Evolutionary conservation across 2,888 invertebrate species (phyloP).

Genomic region (Dioctria linearis): DNA sequence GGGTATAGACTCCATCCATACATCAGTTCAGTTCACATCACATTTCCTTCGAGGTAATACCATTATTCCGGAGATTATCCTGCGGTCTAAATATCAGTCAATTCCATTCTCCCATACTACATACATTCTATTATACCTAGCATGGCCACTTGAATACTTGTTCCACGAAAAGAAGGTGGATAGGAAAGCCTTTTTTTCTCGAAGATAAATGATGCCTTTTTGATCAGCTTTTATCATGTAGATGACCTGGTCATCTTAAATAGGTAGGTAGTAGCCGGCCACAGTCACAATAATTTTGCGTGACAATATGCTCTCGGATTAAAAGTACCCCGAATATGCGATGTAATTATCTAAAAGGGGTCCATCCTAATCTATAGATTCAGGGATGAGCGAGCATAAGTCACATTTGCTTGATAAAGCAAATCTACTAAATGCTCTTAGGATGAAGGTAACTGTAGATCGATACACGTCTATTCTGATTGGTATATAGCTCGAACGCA

Average conservation of each 20-base stretch:
- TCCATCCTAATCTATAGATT: slow-evolving; percentile 1
- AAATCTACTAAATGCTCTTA: slow-evolving; percentile 11
- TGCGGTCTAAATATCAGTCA: not conserved
- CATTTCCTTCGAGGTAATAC: not conserved
- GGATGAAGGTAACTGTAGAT: slow-evolving; percentile 1
- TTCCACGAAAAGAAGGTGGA: no score
- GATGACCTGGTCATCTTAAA: no score
- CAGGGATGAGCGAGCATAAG: not conserved
- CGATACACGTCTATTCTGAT: slow-evolving; percentile 14
- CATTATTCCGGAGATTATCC: not conserved
- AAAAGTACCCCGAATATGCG: slow-evolving; percentile 35
- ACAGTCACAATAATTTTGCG: not conserved
- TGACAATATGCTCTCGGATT: slow-evolving; percentile 33
- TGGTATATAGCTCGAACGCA: slow-evolving; percentile 11
- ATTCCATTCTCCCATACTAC: no score
- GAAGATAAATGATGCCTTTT: no score
- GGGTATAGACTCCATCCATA: not conserved
- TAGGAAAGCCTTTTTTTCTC: no score
- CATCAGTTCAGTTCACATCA: not conserved
- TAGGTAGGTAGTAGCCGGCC: not conserved
- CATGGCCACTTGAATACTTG: no score
- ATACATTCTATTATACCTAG: no score
- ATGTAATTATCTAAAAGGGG: slow-evolving; percentile 44
- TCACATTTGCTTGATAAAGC: not conserved
- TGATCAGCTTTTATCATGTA: no score